These are phyloP conservation scores for Eurypyga helias DNA, from an alignment of 2,113 vertebrate species.

Conservation along the genomic window DNA sequence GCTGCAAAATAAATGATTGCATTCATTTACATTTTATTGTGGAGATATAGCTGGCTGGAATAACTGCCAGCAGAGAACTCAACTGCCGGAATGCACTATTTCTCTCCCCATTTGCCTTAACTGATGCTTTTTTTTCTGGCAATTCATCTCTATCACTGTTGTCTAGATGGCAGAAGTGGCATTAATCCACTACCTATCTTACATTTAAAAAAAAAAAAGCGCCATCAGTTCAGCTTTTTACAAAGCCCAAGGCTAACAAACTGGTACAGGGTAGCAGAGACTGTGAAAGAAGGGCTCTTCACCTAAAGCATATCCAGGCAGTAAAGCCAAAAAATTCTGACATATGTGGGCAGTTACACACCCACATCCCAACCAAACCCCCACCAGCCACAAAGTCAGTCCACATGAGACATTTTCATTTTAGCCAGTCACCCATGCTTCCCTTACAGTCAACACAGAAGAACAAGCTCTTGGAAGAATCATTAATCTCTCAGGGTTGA, in stretches of 20 bases:
- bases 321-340: not conserved
- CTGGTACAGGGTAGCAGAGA: not conserved
- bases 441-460: not conserved
- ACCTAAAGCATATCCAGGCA: not conserved
- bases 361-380: not conserved
- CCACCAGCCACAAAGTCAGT: not conserved
- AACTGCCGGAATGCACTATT: conserved; percentile 16
- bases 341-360: not conserved
- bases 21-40: conserved; percentile 71
- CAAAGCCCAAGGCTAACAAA: not conserved
- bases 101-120: conserved; percentile 36
- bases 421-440: not conserved
- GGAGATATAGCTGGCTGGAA: conserved; percentile 30
- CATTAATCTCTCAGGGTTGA: accelerated
- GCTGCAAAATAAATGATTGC: conserved; percentile 57
- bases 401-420: not conserved
- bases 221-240: not conserved
- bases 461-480: not conserved
- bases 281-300: not conserved
- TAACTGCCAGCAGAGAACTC: not conserved
- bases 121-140: not conserved
- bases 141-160: not conserved
- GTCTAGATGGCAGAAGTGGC: not conserved
- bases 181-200: not conserved
- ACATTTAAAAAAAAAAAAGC: not conserved